Base-by-base conservation (phyloP, 1,140 invertebrate species). In the Heliconius hewitsoni region DNA sequence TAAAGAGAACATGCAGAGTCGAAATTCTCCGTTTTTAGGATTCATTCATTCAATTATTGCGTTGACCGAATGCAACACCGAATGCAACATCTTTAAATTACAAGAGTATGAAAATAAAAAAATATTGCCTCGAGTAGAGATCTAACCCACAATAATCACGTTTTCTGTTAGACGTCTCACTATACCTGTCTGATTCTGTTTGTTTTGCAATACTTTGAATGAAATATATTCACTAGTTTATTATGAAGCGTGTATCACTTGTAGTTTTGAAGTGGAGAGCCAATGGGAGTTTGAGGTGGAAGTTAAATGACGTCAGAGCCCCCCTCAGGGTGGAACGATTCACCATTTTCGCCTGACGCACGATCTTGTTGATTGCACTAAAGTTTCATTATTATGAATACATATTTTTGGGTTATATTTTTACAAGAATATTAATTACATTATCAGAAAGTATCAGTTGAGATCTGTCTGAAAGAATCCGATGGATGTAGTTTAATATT, bases 251-350 rank as follows among this genome's bases (percentile, higher is more conserved):
- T 18, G 39, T 39, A 42, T 70, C 66, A 76, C 66, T 76, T 42
- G 34, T 76, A 66, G 39, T 39, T 79, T 52, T 19, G 42, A 52
- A 39, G 57, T 71, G 71, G 74, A 19, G 39, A 72, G 74, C 37
- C 46, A 34, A 42, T 27, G n/a, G 71, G 39, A 52, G 60, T 42
- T 78, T 75, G 34, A 76, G 77, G 74, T 77, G 76, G 77, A 57
- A 37, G 78, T 70, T 70, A 66, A 73, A 37, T 85, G 82, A 85
- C 84, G 84, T 85, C 78, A 85, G 55, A 30, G 19, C 70, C 71
- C 71, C 46, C 72, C 60, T 66, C 3, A 30, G 60, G 60, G 60
- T 66, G 60, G 60, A 66, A 30, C 60, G 60, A 30, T 30, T 71
- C 80, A 52, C 23, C 46, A 71, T 71, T 72, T 55, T 60, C 78